Evolutionary conservation across 2,888 invertebrate genomes (phyloP).

Genomic region (Stenolophus ochropezus): DNA sequence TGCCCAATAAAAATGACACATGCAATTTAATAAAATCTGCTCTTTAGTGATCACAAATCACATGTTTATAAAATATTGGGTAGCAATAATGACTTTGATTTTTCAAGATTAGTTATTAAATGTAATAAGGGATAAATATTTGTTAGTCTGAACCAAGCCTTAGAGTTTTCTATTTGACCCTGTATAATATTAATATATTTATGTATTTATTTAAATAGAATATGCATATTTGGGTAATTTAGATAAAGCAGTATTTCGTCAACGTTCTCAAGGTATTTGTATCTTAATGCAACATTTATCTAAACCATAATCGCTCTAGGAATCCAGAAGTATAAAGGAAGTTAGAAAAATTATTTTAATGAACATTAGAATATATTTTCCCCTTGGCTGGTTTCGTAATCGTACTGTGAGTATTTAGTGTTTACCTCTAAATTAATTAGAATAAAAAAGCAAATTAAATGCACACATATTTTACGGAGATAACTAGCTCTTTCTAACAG

Average conservation of each 20-base stretch:
- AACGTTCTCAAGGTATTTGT: background rate
- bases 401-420: constrained; percentile 26
- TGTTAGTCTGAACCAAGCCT: too few species aligned
- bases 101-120: too few species aligned
- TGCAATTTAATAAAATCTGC: too few species aligned
- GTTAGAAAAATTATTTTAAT: constrained; percentile 51
- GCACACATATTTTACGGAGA: constrained; percentile 47
- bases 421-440: constrained; percentile 52
- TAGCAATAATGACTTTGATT: too few species aligned
- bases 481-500: constrained; percentile 44
- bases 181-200: too few species aligned
- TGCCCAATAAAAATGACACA: too few species aligned
- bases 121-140: too few species aligned
- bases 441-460: constrained; percentile 54
- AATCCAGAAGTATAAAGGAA: constrained; percentile 37
- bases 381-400: constrained; percentile 24
- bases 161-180: too few species aligned
- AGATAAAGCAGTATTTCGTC: background rate
- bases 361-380: constrained; percentile 39
- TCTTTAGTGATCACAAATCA: too few species aligned
- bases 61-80: too few species aligned
- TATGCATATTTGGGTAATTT: background rate
- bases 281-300: constrained; percentile 1
- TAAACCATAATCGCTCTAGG: background rate
- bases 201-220: background rate